Conservation (phyloP, 2,797 vertebrate genomes). For the Bovichtus variegatus region DNA sequence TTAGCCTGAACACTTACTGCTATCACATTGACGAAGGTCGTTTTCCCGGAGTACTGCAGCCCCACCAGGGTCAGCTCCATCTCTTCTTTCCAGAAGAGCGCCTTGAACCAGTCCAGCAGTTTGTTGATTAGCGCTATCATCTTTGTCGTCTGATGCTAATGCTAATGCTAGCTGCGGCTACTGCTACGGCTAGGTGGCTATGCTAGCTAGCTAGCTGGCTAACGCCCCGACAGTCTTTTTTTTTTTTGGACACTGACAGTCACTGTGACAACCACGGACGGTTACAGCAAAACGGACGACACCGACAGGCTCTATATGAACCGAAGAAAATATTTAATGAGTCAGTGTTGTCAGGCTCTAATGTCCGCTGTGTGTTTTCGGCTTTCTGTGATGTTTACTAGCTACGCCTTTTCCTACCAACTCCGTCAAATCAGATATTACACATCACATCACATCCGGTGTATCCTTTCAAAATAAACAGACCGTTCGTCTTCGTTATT, state of each 20-base stretch:
- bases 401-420: slow-evolving; percentile 61
- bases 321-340: background rate
- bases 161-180: slow-evolving; percentile 53
- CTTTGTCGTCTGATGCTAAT: slow-evolving; percentile 51
- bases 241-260: slow-evolving; percentile 37
- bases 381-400: slow-evolving; percentile 66
- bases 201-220: slow-evolving; percentile 65
- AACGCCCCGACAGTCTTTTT: slow-evolving; percentile 53
- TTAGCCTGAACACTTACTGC: slow-evolving; percentile 86
- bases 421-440: background rate
- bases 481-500: too few species aligned
- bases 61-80: slow-evolving; percentile 94
- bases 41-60: slow-evolving; percentile 93
- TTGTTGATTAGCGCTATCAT: slow-evolving; percentile 96
- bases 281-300: background rate
- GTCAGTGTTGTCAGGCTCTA: background rate
- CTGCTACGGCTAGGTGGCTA: slow-evolving; percentile 49
- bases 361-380: slow-evolving; percentile 1
- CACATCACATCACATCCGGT: slow-evolving; percentile 34
- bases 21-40: slow-evolving; percentile 98
- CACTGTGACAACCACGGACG: slow-evolving; percentile 23
- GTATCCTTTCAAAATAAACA: slow-evolving; percentile 56
- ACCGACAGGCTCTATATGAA: background rate
- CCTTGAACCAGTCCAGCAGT: slow-evolving; percentile 92
- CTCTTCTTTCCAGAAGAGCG: slow-evolving; percentile 95